phyloP scores from a whole-genome alignment of 2,888 invertebrate genomes.

The Barypeithes pellucidus region DNA sequence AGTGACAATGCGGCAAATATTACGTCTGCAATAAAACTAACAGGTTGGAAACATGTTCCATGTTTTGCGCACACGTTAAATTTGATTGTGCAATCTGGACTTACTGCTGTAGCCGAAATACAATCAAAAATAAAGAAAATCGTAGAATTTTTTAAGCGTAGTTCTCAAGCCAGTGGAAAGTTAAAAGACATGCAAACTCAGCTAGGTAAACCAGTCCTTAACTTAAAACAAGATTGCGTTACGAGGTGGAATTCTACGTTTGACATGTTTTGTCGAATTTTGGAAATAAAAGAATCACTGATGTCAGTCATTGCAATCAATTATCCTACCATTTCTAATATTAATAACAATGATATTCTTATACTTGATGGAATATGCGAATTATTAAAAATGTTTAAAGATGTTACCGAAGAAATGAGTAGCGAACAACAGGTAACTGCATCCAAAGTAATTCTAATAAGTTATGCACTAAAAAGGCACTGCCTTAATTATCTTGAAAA shows the following conservation, averaged over 20 bases:
- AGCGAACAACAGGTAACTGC: slow-evolving; percentile 44
- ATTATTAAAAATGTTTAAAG: slow-evolving; percentile 45
- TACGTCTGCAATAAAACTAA: slow-evolving; percentile 12
- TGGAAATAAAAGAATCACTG: slow-evolving; percentile 49
- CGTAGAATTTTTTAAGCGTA: slow-evolving; percentile 42
- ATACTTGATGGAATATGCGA: slow-evolving; percentile 20
- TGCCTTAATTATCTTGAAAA: slow-evolving; percentile 18
- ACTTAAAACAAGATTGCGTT: slow-evolving; percentile 48
- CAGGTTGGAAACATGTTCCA: slow-evolving; percentile 32
- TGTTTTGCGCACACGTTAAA: slow-evolving; percentile 51
- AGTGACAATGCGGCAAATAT: slow-evolving; percentile 35
- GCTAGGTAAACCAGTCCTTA: background rate
- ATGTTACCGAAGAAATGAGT: slow-evolving; percentile 46
- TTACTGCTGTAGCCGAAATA: slow-evolving; percentile 14
- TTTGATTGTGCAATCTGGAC: slow-evolving; percentile 35
- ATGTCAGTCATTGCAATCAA: slow-evolving; percentile 41
- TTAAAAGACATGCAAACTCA: slow-evolving; percentile 24
- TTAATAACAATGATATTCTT: slow-evolving; percentile 39
- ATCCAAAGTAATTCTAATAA: slow-evolving; percentile 49
- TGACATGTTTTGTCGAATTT: slow-evolving; percentile 52
- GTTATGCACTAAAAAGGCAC: slow-evolving; percentile 41
- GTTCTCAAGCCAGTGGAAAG: slow-evolving; percentile 3
- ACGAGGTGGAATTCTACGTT: slow-evolving; percentile 58
- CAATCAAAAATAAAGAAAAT: slow-evolving; percentile 44
- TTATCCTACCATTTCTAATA: slow-evolving; percentile 5